phyloP scores from a whole-genome alignment of 2,888 invertebrate species.

The Carcina quercana region DNA sequence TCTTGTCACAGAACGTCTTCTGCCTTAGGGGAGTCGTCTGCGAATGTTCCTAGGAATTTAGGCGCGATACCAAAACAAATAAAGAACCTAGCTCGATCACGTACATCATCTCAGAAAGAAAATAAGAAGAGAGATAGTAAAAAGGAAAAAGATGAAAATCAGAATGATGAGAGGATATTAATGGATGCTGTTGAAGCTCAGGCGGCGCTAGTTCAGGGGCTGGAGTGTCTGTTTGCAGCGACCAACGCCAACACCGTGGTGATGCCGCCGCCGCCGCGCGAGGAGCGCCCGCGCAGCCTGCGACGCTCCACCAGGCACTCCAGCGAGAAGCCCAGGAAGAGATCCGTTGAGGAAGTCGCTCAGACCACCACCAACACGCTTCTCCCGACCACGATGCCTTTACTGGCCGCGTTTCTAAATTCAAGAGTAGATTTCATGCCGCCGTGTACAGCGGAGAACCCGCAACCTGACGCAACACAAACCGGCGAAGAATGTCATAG shows the following conservation, averaged over 20 bases:
- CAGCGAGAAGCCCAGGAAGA: conserved; percentile 61
- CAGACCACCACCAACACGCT: conserved; percentile 80
- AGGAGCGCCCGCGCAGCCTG: conserved; percentile 49
- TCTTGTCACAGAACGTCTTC: conserved; percentile 45
- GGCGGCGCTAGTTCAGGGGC: conserved; percentile 73
- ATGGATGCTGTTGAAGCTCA: conserved; percentile 69
- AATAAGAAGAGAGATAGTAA: conserved; percentile 68
- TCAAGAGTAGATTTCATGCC: conserved; percentile 73
- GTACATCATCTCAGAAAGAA: conserved; percentile 75
- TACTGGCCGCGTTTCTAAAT: conserved; percentile 78
- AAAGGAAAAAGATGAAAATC: conserved; percentile 60
- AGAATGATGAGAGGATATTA: conserved; percentile 54
- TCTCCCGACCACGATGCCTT: conserved; percentile 75
- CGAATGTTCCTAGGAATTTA: conserved; percentile 75
- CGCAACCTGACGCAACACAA: conserved; percentile 23
- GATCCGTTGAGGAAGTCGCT: conserved; percentile 74
- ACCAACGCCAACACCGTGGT: conserved; percentile 67
- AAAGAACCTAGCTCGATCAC: conserved; percentile 69
- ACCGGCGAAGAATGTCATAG: conserved; percentile 48
- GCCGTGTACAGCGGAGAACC: conserved; percentile 43
- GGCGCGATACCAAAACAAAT: conserved; percentile 83
- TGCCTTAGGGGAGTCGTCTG: conserved; percentile 59
- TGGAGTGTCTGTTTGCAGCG: conserved; percentile 66
- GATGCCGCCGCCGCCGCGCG: conserved; percentile 59
- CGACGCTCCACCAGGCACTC: conserved; percentile 61